Evolutionary conservation across 2,113 vertebrate genomes (phyloP), one percentile per base, ranked within the genome.

Genomic region (Alligator sinensis): DNA sequence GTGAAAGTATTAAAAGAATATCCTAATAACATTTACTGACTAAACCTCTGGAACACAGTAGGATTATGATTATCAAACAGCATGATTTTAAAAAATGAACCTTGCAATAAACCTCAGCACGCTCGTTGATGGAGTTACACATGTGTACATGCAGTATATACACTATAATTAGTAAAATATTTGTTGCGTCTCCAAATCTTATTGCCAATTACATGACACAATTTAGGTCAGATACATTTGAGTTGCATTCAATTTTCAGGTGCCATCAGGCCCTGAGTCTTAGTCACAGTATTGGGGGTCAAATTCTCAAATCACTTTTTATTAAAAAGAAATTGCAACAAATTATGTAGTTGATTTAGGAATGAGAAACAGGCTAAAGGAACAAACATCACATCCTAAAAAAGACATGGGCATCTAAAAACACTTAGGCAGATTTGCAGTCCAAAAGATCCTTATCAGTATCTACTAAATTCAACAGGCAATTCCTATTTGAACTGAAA

Each of bases 281-380:
- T 9, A 78, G 1, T 6, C 0, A 0, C 5, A 75, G 7, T 57
- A 79, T 57, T 70, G 70, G 77, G 70, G 64, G 59, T 77, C 59
- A 38, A 24, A 25, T 64, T 80, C 25, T 25, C 34, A 63, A 47
- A 47, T 47, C 47, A 47, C 47, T 47, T 47, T 47, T 47, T 47
- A 47, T 47, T 47, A 47, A 47, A 47, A 47, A 47, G 47, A 47
- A 47, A 47, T 47, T 47, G 47, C 47, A 47, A 47, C 47, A 47
- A 47, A 47, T 7, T 47, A 47, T 47, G 47, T 47, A 47, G 47
- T 47, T 47, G 47, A 47, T 47, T 47, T 47, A 47, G 47, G 47
- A 47, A 47, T 47, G 47, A 47, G 47, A 47, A 47, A 47, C 7
- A 47, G 47, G 47, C 9, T 47, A 47, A 47, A 47, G 47, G 47